phyloP scores from a whole-genome alignment of 2,797 vertebrate genomes.

The Huso huso region DNA sequence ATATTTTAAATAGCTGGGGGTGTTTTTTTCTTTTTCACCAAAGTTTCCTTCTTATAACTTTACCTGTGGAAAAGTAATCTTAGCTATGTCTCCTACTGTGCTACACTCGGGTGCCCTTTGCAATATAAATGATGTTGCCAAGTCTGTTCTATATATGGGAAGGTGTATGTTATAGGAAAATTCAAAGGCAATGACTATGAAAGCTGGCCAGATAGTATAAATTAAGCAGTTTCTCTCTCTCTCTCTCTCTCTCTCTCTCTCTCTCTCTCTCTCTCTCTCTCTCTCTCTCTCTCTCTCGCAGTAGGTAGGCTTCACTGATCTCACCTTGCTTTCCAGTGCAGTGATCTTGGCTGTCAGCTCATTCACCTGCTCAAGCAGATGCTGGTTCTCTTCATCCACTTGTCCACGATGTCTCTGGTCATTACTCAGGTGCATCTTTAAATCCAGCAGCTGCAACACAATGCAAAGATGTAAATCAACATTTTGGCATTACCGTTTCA shows the following conservation, averaged over 20 bases:
- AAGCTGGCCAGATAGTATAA: not conserved
- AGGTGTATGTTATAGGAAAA: not conserved
- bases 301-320: not conserved
- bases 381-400: constrained; percentile 21
- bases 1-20: not conserved
- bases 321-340: constrained; percentile 20
- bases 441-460: constrained; percentile 27
- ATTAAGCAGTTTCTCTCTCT: not conserved
- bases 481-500: too few species aligned
- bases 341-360: constrained; percentile 16
- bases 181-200: not conserved
- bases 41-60: not conserved
- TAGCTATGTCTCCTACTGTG: not conserved
- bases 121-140: not conserved
- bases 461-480: not conserved
- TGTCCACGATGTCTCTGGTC: constrained; percentile 25
- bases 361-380: constrained; percentile 19
- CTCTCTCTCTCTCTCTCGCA: not conserved
- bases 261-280: not conserved
- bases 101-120: not conserved
- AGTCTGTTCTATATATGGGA: not conserved
- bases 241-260: not conserved
- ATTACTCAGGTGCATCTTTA: constrained; percentile 22
- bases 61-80: not conserved
- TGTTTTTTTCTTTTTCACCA: not conserved